Evolutionary conservation across 2,797 vertebrate species (phyloP), one percentile per base, ranked within the genome.

Genomic region (Sebastes nivosus): DNA sequence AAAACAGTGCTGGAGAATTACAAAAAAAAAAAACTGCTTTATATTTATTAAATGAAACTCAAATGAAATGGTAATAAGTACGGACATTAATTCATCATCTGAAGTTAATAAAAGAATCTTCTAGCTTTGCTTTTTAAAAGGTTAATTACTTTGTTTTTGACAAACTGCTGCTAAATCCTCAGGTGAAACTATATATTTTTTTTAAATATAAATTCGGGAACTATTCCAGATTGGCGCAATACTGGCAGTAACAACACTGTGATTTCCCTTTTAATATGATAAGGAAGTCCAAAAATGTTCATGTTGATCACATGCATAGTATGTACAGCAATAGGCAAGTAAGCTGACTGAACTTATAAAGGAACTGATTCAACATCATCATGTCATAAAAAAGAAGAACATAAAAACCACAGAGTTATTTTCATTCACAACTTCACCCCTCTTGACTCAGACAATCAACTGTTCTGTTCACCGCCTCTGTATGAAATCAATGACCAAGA

Each of bases 401-500:
- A 34, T 25, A 69, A 34, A 82, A 16, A 32, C 3, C n/a, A 38
- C 18, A n/a, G 22, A 50, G 55, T 46, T 6, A 57, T 72, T 73
- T 84, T 79, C 65, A 83, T 75, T 84, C 78, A 76, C 11, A 67
- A 5, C 82, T 75, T 80, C 65, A 46, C 38, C 50, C 42, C 67
- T 68, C 61, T 72, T 67, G 83, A 77, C 77, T 78, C 70, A 71
- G 70, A 78, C 80, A 88, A 76, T 88, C 90, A 85, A 52, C 72
- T 60, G 67, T 72, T 69, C 57, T 42, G 29, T 80, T 67, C 16
- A 0, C 67, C 2, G 38, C 42, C 46, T 57, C 55, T 42, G 55
- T 78, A 78, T 86, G 79, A 92, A 92, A 92, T 90, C 86, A 86
- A 73, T 84, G 81, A 85, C 83, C 36, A 22, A 38, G 68, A 79